phyloP scores from a whole-genome alignment of 2,888 invertebrate species.

The Parascotia fuliginaria region DNA sequence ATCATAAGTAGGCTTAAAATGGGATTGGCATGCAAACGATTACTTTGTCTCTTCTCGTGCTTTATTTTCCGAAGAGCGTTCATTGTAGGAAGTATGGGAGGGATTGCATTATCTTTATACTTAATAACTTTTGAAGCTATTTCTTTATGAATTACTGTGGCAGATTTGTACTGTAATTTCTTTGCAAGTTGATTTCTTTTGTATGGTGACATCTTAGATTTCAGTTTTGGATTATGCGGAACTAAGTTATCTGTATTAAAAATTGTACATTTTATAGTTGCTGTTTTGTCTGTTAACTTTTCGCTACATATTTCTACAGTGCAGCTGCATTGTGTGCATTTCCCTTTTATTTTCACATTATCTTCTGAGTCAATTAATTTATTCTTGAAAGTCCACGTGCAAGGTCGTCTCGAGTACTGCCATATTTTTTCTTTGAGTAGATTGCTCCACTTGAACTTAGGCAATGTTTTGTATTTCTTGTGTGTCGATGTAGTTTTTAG shows the following conservation, averaged over 20 bases:
- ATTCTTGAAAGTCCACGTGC: conserved; percentile 5
- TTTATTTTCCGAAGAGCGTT: conserved; percentile 9
- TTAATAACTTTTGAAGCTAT: background rate
- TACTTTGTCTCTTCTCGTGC: conserved; percentile 13
- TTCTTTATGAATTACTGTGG: background rate
- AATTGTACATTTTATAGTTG: conserved; percentile 1
- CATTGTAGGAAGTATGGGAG: conserved; percentile 11
- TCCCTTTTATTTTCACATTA: background rate
- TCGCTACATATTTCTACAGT: conserved; percentile 2
- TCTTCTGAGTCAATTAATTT: background rate
- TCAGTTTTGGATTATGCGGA: conserved; percentile 5
- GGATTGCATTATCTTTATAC: conserved; percentile 2
- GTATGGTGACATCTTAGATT: conserved; percentile 3
- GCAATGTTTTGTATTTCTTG: conserved; percentile 11
- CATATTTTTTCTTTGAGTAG: conserved; percentile 6
- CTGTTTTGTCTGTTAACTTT: conserved; percentile 4
- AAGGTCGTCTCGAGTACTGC: conserved; percentile 5
- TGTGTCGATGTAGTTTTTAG: conserved; percentile 1
- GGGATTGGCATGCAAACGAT: conserved; percentile 7
- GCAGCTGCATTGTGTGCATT: conserved; percentile 4
- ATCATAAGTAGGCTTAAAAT: conserved; percentile 13
- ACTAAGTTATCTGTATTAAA: conserved; percentile 1
- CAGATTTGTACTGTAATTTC: conserved; percentile 1
- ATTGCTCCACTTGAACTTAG: conserved; percentile 11
- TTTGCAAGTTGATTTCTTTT: conserved; percentile 3